These are phyloP conservation scores for Lasioglossum morio DNA, from an alignment of 2,888 invertebrate genomes.

Conservation along the genomic window DNA sequence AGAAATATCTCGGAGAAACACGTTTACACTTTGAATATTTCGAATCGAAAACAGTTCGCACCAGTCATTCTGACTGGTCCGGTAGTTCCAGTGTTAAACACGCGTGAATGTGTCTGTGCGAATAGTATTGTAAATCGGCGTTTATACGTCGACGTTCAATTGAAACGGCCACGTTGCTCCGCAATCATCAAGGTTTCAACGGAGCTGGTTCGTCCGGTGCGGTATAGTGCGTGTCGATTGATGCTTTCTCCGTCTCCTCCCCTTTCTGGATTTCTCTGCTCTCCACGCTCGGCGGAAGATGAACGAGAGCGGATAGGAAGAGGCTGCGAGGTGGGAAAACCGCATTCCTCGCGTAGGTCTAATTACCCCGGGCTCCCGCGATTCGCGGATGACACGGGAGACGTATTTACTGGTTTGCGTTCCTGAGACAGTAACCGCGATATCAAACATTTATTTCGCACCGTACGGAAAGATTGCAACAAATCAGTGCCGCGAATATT, in stretches of 20 bases:
- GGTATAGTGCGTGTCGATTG: conserved; percentile 6
- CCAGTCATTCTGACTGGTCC: no score
- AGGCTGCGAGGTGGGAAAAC: conserved; percentile 49
- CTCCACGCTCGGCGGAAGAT: conserved; percentile 30
- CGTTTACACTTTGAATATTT: no score
- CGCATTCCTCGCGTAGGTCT: conserved; percentile 58
- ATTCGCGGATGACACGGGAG: conserved; percentile 45
- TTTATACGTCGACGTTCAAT: background rate
- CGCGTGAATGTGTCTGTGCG: no score
- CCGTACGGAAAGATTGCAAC: conserved; percentile 1
- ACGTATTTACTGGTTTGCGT: conserved; percentile 37
- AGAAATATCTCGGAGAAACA: no score
- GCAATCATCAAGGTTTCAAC: background rate
- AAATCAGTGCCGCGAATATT: background rate
- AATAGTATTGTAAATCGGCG: no score
- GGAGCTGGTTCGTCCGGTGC: background rate
- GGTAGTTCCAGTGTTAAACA: no score
- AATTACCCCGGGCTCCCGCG: conserved; percentile 51
- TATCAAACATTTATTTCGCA: conserved; percentile 23
- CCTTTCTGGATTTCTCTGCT: conserved; percentile 22
- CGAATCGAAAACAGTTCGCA: no score
- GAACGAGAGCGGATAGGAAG: conserved; percentile 48
- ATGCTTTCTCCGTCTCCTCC: conserved; percentile 10
- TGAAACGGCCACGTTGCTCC: background rate
- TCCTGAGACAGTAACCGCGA: conserved; percentile 37